phyloP scores from a whole-genome alignment of 2,888 invertebrate species.

The Polyommatus icarus region DNA sequence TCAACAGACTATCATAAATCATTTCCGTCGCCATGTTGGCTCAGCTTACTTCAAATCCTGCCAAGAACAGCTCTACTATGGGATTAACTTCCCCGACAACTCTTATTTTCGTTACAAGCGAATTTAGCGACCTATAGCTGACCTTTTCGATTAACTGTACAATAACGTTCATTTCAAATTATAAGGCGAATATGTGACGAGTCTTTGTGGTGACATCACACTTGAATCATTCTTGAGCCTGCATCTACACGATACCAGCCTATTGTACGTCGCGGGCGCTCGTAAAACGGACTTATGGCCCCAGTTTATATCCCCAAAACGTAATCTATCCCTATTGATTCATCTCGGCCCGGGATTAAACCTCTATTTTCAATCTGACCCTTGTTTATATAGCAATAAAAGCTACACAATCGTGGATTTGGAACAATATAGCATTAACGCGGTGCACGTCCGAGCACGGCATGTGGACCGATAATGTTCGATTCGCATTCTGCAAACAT shows the following conservation, averaged over 20 bases:
- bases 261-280: constrained; percentile 46
- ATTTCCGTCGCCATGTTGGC: background rate
- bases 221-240: constrained; percentile 59
- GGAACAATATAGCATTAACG: constrained; percentile 45
- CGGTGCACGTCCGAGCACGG: constrained; percentile 46
- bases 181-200: constrained; percentile 52
- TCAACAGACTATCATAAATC: background rate
- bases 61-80: background rate
- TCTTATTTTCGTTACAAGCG: background rate
- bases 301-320: constrained; percentile 39
- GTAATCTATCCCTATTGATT: constrained; percentile 40
- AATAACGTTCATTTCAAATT: constrained; percentile 40
- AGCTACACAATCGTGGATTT: constrained; percentile 22
- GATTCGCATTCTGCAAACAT: constrained; percentile 32
- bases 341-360: constrained; percentile 34
- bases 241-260: constrained; percentile 50
- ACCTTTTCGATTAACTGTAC: constrained; percentile 7
- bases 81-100: background rate
- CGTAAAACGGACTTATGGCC: constrained; percentile 39
- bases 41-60: background rate
- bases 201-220: constrained; percentile 67
- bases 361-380: constrained; percentile 25
- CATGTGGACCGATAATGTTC: constrained; percentile 32
- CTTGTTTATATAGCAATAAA: constrained; percentile 29
- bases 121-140: background rate